These are phyloP conservation scores for Eurois occulta DNA, from an alignment of 2,888 invertebrate species.

Conservation along the genomic window DNA sequence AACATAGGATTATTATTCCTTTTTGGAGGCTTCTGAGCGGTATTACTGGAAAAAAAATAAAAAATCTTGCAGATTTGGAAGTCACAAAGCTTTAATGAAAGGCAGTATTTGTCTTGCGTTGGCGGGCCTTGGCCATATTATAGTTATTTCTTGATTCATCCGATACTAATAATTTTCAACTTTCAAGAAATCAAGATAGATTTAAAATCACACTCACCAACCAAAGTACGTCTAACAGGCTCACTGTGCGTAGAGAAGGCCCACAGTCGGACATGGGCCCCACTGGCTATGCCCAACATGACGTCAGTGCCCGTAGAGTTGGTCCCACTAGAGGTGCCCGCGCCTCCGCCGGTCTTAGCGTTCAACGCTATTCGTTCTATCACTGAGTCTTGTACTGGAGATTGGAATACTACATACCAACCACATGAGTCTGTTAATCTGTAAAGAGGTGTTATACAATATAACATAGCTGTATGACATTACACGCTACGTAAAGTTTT, in stretches of 20 bases:
- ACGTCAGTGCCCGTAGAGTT: constrained; percentile 85
- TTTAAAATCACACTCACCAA: constrained; percentile 77
- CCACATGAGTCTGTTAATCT: constrained; percentile 98
- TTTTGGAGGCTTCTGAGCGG: too few relatives aligned
- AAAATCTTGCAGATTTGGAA: too few relatives aligned
- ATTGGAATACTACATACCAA: constrained; percentile 98
- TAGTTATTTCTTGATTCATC: too few relatives aligned
- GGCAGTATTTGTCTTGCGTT: too few relatives aligned
- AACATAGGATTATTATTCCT: too few relatives aligned
- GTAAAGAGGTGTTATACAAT: constrained; percentile 30
- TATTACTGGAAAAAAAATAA: too few relatives aligned
- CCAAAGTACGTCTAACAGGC: constrained; percentile 86
- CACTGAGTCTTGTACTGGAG: constrained; percentile 96
- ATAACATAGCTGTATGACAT: too few relatives aligned
- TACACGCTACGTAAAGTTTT: neutral
- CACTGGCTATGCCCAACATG: constrained; percentile 88
- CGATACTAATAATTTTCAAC: too few relatives aligned
- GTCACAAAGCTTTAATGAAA: too few relatives aligned
- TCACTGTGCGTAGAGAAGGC: constrained; percentile 89
- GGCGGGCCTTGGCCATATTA: too few relatives aligned
- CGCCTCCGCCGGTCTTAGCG: constrained; percentile 88
- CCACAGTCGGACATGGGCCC: constrained; percentile 86
- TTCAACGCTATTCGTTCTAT: constrained; percentile 98
- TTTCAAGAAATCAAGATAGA: too few relatives aligned
- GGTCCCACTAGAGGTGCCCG: constrained; percentile 80